A percentile compares a stretch with the other conserved stretches of the same genome.
These are phyloP conservation scores for Hyles lineata DNA, from an alignment of 2,888 invertebrate genomes.

Conservation along the genomic window DNA sequence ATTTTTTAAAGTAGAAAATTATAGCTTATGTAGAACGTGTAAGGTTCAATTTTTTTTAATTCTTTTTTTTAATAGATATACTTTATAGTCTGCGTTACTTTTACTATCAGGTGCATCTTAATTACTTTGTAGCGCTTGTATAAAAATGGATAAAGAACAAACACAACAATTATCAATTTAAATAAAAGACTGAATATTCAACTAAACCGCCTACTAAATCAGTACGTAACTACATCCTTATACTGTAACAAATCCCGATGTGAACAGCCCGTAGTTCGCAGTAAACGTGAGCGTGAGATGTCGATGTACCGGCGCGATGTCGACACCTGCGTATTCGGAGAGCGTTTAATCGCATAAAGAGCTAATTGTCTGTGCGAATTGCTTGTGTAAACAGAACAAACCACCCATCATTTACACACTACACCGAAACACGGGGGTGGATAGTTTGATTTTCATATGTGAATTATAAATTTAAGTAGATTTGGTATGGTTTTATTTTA, in stretches of 20 bases:
- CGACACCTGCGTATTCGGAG: conserved; percentile 68
- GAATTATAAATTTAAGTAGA: conserved; percentile 21
- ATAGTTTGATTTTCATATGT: conserved; percentile 24
- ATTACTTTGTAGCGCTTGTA: too few species aligned
- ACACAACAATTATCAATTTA: background rate
- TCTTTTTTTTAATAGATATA: too few species aligned
- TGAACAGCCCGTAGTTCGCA: conserved; percentile 42
- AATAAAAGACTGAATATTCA: background rate
- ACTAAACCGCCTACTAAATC: too few species aligned
- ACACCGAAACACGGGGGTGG: conserved; percentile 10
- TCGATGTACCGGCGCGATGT: conserved; percentile 52
- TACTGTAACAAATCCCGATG: conserved; percentile 42
- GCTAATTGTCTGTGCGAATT: conserved; percentile 83
- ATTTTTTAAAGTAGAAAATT: too few species aligned
- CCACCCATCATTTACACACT: conserved; percentile 58
- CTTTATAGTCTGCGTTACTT: too few species aligned
- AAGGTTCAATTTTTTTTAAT: too few species aligned
- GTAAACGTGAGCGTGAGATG: conserved; percentile 49
- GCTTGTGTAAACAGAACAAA: conserved; percentile 80
- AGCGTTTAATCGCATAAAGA: conserved; percentile 79
- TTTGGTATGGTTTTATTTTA: background rate
- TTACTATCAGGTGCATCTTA: too few species aligned
- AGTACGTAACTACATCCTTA: conserved; percentile 37
- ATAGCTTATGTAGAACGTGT: too few species aligned
- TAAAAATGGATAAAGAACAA: too few species aligned